phyloP scores from a whole-genome alignment of 2,113 vertebrate species.

The Tylochromis polylepis region DNA sequence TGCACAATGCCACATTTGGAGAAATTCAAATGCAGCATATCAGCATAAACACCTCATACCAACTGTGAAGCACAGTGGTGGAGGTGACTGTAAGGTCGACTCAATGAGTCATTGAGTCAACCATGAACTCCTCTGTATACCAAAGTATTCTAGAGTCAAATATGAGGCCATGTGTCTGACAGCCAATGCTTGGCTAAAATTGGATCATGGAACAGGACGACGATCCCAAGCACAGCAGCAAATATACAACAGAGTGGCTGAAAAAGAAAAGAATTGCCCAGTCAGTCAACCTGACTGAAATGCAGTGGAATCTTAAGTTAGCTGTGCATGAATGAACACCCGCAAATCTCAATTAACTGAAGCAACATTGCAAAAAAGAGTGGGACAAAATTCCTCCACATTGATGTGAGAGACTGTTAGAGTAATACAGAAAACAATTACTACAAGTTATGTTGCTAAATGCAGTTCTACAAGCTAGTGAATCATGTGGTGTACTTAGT shows the following conservation, averaged over 20 bases:
- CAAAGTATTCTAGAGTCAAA: neutral
- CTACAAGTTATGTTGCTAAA: no score
- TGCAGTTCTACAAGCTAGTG: neutral
- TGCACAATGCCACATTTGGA: neutral
- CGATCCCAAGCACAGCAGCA: neutral
- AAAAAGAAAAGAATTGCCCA: neutral
- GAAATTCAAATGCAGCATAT: neutral
- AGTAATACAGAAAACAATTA: neutral
- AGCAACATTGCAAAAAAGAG: neutral
- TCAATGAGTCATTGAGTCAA: neutral
- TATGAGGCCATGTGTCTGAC: neutral
- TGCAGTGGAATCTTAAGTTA: neutral
- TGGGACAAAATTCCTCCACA: neutral
- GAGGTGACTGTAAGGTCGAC: neutral
- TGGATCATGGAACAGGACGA: accelerated
- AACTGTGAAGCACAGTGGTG: neutral
- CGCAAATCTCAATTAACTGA: neutral
- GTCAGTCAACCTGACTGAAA: neutral
- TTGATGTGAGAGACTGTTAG: neutral
- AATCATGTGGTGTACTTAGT: neutral
- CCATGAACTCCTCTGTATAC: neutral
- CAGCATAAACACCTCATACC: neutral
- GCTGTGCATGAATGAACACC: neutral
- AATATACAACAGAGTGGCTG: neutral
- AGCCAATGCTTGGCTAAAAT: neutral